A percentile compares a stretch with the other conserved stretches of the same genome.
Conservation (phyloP, 1,140 invertebrate species). For the Sminthurides bifidus region DNA sequence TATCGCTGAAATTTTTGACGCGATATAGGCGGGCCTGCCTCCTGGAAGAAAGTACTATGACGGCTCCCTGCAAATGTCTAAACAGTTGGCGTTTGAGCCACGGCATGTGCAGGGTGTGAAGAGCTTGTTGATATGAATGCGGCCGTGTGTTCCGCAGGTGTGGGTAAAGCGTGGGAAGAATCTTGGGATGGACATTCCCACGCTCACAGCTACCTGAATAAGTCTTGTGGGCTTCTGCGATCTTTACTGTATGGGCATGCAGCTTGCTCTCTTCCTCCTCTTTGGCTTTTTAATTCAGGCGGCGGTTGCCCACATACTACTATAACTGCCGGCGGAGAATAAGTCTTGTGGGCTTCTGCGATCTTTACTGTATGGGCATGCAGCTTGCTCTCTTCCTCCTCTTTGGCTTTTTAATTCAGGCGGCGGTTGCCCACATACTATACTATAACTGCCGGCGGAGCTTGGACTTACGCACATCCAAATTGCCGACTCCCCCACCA, state of each 20-base stretch:
- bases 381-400: neutral
- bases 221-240: constrained; percentile 3
- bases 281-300: no score
- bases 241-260: constrained; percentile 9
- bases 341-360: constrained; percentile 8
- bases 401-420: no score
- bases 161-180: constrained; percentile 28
- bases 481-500: no score
- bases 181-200: constrained; percentile 19
- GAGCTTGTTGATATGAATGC: constrained; percentile 11
- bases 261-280: neutral
- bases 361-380: constrained; percentile 9
- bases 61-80: no score
- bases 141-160: constrained; percentile 25
- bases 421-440: no score
- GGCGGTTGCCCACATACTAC: no score
- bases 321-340: constrained; percentile 8
- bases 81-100: no score
- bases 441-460: neutral
- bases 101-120: constrained; percentile 5
- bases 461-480: constrained; percentile 6
- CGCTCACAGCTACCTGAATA: constrained; percentile 30
- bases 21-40: no score
- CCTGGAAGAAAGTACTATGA: no score
- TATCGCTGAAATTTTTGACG: no score